phyloP scores from a whole-genome alignment of 2,888 invertebrate species.

The Blera fallax region DNA sequence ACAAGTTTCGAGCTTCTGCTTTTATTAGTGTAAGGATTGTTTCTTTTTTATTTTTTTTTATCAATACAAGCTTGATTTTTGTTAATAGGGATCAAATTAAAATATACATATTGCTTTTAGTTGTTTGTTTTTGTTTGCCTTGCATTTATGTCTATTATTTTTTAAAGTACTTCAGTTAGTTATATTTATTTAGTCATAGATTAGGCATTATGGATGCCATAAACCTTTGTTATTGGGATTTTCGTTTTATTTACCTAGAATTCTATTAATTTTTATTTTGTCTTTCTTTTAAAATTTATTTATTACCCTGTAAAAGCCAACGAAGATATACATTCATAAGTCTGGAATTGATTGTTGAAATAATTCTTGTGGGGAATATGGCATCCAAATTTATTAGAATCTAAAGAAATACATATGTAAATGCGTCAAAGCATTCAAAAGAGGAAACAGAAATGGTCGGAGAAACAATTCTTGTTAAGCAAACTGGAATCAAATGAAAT shows the following conservation, averaged over 20 bases:
- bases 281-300: not conserved
- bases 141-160: conserved; percentile 3
- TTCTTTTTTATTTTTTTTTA: conserved; percentile 5
- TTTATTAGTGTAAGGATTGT: not conserved
- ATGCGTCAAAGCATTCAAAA: too few species aligned
- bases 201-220: conserved; percentile 69
- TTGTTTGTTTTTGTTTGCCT: conserved; percentile 17
- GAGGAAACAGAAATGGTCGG: too few species aligned
- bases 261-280: not conserved
- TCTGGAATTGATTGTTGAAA: not conserved
- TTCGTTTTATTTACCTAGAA: not conserved
- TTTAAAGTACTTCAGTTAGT: not conserved
- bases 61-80: conserved; percentile 23
- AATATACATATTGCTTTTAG: conserved; percentile 64
- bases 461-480: too few species aligned
- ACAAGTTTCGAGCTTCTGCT: conserved; percentile 9
- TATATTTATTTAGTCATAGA: conserved; percentile 11
- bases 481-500: too few species aligned
- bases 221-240: conserved; percentile 46
- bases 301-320: conserved; percentile 65
- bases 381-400: not conserved
- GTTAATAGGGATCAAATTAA: conserved; percentile 31
- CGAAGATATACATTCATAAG: conserved; percentile 19
- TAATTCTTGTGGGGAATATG: not conserved
- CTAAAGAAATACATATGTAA: not conserved